Percentiles rank a stretch among this genome's conserved stretches.
These are phyloP conservation scores for Bugula neritina DNA, from an alignment of 2,888 invertebrate species.

Conservation along the genomic window DNA sequence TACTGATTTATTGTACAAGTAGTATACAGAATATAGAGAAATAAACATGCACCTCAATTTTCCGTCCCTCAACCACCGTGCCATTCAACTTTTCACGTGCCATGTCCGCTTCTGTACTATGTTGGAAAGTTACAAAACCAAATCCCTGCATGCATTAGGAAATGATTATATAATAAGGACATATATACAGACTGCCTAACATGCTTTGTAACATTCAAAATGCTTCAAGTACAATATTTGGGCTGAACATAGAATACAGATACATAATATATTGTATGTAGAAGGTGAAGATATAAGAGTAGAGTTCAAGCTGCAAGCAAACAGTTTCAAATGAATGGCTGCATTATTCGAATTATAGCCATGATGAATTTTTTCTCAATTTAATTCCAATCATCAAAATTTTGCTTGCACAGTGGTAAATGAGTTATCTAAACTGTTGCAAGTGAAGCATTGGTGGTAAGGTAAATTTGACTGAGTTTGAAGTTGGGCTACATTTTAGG, in stretches of 20 bases:
- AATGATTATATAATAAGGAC: conserved; percentile 28
- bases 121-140: conserved; percentile 99
- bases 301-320: no score
- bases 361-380: no score
- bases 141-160: conserved; percentile 80
- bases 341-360: no score
- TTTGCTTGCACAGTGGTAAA: no score
- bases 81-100: conserved; percentile 99
- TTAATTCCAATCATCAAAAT: no score
- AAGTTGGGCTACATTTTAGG: no score
- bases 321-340: no score
- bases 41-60: conserved; percentile 82
- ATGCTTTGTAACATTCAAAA: conserved; percentile 3
- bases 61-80: conserved; percentile 99
- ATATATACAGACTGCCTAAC: not conserved
- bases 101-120: conserved; percentile 99
- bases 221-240: not conserved
- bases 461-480: no score
- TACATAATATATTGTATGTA: not conserved
- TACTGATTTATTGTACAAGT: not conserved
- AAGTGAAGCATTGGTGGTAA: no score
- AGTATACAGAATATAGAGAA: conserved; percentile 29
- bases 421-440: no score
- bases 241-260: not conserved
- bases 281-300: no score